phyloP scores from a whole-genome alignment of 2,888 invertebrate genomes.

The Pseudococcus viburni region DNA sequence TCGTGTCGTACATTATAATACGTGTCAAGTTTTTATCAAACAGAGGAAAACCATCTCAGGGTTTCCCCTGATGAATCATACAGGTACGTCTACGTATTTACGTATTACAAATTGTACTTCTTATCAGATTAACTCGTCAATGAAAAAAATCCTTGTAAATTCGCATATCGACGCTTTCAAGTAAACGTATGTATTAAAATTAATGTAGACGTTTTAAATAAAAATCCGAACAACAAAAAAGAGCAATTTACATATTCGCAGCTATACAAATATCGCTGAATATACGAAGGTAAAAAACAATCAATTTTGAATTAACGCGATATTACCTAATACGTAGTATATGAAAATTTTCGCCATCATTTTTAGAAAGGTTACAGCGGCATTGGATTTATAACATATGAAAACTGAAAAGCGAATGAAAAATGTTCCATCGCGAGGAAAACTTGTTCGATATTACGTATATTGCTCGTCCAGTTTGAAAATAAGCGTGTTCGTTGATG shows the following conservation, averaged over 20 bases:
- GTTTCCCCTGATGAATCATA: background rate
- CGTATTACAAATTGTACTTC: background rate
- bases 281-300: background rate
- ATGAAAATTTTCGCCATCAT: background rate
- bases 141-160: background rate
- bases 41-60: background rate
- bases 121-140: background rate
- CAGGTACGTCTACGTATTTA: background rate
- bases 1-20: background rate
- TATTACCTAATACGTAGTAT: background rate
- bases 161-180: background rate
- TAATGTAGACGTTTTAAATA: background rate
- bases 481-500: background rate
- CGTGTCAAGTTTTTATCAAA: no score
- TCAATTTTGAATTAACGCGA: background rate
- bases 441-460: background rate
- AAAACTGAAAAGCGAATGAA: conserved; percentile 12
- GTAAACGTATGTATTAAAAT: background rate
- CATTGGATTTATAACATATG: background rate
- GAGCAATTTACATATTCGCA: background rate
- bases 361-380: background rate
- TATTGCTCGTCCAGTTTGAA: background rate
- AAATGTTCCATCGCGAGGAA: background rate
- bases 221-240: no score
- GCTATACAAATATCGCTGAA: background rate